Percentiles rank a stretch among this genome's conserved stretches.
Evolutionary conservation across 2,888 invertebrate species (phyloP).

Genomic region (Heliconius erato): DNA sequence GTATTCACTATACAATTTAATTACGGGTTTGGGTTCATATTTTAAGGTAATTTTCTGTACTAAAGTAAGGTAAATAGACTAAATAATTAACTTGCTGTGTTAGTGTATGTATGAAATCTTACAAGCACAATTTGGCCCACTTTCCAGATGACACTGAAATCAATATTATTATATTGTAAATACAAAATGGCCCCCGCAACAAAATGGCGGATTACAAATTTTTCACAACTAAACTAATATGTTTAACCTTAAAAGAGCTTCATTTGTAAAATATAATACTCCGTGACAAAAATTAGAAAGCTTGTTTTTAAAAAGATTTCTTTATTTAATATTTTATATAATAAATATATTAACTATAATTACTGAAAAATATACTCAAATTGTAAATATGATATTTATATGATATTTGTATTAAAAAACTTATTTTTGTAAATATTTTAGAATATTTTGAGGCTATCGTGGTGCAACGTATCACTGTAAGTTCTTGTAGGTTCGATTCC

Average conservation of each 20-base stretch:
- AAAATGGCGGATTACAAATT: too few relatives aligned
- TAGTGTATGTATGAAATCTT: too few relatives aligned
- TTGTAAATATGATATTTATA: neutral
- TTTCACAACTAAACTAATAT: too few relatives aligned
- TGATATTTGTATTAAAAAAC: neutral
- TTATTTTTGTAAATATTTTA: too few relatives aligned
- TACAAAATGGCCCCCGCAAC: too few relatives aligned
- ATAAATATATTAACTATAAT: neutral
- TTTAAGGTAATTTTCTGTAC: neutral
- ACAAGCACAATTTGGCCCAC: too few relatives aligned
- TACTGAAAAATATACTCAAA: slow-evolving; percentile 3
- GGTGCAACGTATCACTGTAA: too few relatives aligned
- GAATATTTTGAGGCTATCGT: too few relatives aligned
- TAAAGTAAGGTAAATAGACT: neutral
- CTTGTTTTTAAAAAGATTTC: neutral
- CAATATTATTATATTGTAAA: too few relatives aligned
- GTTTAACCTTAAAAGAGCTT: too few relatives aligned
- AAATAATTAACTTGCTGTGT: neutral
- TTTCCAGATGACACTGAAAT: too few relatives aligned
- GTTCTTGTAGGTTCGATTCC: neutral
- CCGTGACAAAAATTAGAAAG: neutral
- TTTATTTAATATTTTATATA: neutral
- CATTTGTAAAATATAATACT: too few relatives aligned
- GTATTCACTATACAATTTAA: neutral
- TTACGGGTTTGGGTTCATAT: neutral